Base-by-base conservation (phyloP, 2,888 invertebrate species). In the Microchrysa polita region DNA sequence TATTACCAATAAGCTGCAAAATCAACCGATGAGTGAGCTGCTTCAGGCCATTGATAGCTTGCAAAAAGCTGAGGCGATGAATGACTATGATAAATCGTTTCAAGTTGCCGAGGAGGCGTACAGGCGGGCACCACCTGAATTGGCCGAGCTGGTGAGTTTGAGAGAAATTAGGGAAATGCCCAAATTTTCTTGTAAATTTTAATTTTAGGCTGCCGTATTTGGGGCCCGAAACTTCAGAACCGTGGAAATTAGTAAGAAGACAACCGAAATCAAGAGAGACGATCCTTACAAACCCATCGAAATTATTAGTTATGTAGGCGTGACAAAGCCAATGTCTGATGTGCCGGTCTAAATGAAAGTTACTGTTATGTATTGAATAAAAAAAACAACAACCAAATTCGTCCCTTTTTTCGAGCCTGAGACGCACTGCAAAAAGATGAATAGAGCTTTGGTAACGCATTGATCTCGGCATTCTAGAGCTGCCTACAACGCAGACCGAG, bases 51-150 rank as follows among this genome's bases (percentile, higher is more conserved):
- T 76, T 20, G 59, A 72, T 63, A 74, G 72, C 12, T 52, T 76
- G 14, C 69, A 74, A 42, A 73, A 67, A 52, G 76, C 76, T 2
- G 74, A 74, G 53, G 34, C 60, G 16, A 74, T 76, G 74, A 76
- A 76, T 55, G 71, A 74, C 23, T 76, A 71, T 40, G 74, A 76
- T 72, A 74, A 74, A 65, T 74, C 74, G 12, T 44, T 67, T 1
- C 74, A 75, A 65, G 76, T 74, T 5, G 76, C 76, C n/a, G 76
- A 76, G 27, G 74, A 76, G 42, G 76, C 76, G 5, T 72, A 22
- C 52, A 42, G 42, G n/a, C 61, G 16, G 2, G 76, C 76, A 27
- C 74, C 76, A 2, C 74, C 67, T 1, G 76, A 74, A 18, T 69
- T 75, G 12, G 74, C 73, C 22, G 76, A 76, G 65, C 74, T 59